A percentile compares a stretch with the other conserved stretches of the same genome.
Evolutionary conservation across 2,797 vertebrate species (phyloP).

Genomic region (Anguilla pacifica): DNA sequence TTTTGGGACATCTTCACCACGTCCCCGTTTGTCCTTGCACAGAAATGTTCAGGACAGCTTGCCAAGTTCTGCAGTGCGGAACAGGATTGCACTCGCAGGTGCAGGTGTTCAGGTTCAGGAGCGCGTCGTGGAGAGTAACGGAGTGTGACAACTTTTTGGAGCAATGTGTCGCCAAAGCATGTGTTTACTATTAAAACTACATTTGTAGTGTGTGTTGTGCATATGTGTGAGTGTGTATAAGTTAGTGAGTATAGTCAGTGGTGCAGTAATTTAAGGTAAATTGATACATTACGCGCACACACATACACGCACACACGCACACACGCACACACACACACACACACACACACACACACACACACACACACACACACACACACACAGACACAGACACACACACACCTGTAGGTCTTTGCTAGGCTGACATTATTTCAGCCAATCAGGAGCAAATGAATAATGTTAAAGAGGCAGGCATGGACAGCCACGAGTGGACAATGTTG

Average conservation of each 20-base stretch:
- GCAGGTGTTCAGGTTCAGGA: background rate
- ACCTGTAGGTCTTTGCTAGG: background rate
- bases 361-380: too few relatives aligned
- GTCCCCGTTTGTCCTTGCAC: background rate
- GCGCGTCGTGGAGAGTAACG: background rate
- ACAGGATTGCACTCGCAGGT: too few relatives aligned
- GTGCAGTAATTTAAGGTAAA: background rate
- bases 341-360: background rate
- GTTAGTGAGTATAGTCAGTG: background rate
- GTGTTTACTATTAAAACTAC: background rate
- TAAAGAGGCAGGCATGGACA: background rate
- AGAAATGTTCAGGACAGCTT: background rate
- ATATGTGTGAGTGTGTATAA: background rate
- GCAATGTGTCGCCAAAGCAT: background rate
- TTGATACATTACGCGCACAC: background rate
- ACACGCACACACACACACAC: too few relatives aligned
- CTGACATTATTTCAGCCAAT: background rate
- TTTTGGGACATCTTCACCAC: background rate
- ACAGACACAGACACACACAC: too few relatives aligned
- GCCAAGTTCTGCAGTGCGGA: background rate
- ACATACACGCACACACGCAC: too few relatives aligned
- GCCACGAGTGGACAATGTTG: conserved; percentile 3
- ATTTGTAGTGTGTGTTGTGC: background rate
- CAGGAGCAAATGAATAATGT: too few relatives aligned
- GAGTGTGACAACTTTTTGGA: background rate